A percentile compares a stretch with the other conserved stretches of the same genome.
Conservation (phyloP, 2,888 invertebrate species). For the Amiota mariae region DNA sequence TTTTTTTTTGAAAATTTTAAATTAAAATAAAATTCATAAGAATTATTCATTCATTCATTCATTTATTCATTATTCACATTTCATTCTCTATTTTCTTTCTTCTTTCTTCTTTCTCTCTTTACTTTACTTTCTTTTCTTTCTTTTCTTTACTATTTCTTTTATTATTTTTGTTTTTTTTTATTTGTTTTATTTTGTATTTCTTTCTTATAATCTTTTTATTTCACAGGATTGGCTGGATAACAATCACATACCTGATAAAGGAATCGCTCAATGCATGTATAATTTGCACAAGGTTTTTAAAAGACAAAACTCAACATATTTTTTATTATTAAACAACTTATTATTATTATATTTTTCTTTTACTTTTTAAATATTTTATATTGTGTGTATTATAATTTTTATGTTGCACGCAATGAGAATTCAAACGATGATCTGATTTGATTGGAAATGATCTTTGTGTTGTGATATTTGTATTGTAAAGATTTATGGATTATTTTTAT, state of each 20-base stretch:
- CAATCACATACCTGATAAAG: constrained; percentile 73
- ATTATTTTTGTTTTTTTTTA: constrained; percentile 52
- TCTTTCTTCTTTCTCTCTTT: constrained; percentile 15
- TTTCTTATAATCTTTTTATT: constrained; percentile 55
- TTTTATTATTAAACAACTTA: constrained; percentile 37
- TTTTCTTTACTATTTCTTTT: constrained; percentile 40
- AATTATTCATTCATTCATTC: constrained; percentile 24
- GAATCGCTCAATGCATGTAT: constrained; percentile 74
- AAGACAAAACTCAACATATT: constrained; percentile 1
- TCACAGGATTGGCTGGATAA: constrained; percentile 74
- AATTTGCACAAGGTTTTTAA: constrained; percentile 73
- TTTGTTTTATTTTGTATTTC: constrained; percentile 34
- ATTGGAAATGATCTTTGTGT: too few species aligned
- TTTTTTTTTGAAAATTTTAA: neutral
- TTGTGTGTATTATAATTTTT: too few species aligned
- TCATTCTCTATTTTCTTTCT: constrained; percentile 4
- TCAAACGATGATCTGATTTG: too few species aligned
- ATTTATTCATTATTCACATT: constrained; percentile 6
- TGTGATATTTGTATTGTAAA: too few species aligned
- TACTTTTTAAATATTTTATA: constrained; percentile 29
- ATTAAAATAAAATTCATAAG: neutral
- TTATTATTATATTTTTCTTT: too few species aligned
- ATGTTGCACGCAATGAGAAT: too few species aligned
- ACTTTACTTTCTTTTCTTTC: constrained; percentile 35
- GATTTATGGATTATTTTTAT: too few species aligned